phyloP scores from a whole-genome alignment of 2,113 vertebrate species.

The Petaurus breviceps region DNA sequence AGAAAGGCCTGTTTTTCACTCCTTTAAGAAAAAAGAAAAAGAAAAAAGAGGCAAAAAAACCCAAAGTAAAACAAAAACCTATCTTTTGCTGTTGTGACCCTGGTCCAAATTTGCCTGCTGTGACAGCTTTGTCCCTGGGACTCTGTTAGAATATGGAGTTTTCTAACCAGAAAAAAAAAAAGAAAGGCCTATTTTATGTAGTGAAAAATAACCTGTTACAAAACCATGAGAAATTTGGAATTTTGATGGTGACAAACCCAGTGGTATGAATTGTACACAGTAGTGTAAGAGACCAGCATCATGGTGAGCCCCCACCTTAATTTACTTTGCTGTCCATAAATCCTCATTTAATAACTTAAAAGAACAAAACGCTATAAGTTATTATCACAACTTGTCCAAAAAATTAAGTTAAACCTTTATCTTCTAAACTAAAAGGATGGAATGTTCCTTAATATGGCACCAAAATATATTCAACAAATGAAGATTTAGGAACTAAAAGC shows the following conservation, averaged over 20 bases:
- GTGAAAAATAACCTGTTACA: neutral
- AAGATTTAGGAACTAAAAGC: no score
- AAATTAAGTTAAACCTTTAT: no score
- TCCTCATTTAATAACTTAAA: no score
- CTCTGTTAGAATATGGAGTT: conserved; percentile 70
- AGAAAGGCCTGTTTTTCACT: conserved; percentile 47
- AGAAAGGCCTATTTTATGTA: neutral
- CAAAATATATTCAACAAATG: no score
- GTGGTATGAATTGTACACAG: neutral
- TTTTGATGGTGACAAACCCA: neutral
- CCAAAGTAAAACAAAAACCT: conserved; percentile 50
- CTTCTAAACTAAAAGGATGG: no score
- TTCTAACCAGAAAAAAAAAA: conserved; percentile 55
- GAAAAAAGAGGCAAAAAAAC: conserved; percentile 13
- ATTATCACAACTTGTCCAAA: no score
- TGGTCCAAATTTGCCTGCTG: conserved; percentile 80
- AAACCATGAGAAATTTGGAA: neutral
- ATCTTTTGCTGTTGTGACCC: conserved; percentile 83
- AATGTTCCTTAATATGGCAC: no score
- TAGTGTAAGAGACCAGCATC: neutral
- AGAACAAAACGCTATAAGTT: no score
- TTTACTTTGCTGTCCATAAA: neutral
- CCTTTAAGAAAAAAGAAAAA: conserved; percentile 73
- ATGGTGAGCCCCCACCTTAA: neutral
- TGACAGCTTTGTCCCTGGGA: conserved; percentile 73